phyloP scores from a whole-genome alignment of 2,797 vertebrate species.

The Enteromius unitaeniatus region DNA sequence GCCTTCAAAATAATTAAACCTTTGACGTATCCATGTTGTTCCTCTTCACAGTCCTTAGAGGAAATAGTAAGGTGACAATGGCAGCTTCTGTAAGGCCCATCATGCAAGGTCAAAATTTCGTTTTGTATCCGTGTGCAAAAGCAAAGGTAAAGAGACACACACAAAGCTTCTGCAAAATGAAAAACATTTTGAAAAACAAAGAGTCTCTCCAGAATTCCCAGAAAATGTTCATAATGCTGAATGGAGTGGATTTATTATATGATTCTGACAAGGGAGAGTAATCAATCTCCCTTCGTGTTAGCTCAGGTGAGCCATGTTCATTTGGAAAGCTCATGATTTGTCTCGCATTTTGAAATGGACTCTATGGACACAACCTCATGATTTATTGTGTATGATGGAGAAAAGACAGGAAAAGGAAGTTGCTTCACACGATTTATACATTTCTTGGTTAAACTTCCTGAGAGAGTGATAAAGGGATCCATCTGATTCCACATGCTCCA shows the following conservation, averaged over 20 bases:
- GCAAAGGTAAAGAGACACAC: neutral
- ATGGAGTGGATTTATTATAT: constrained; percentile 34
- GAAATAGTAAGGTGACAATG: constrained; percentile 32
- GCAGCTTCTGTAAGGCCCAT: constrained; percentile 27
- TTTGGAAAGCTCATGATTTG: constrained; percentile 23
- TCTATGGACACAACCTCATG: neutral
- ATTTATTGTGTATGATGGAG: constrained; percentile 38
- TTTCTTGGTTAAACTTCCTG: constrained; percentile 25
- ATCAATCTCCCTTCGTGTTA: constrained; percentile 42
- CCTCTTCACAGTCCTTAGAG: constrained; percentile 30
- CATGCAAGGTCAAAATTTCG: constrained; percentile 36
- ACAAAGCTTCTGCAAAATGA: constrained; percentile 8
- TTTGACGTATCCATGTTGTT: constrained; percentile 35
- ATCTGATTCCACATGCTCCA: constrained; percentile 45
- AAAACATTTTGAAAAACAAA: constrained; percentile 4
- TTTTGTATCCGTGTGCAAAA: neutral
- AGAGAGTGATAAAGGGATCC: neutral
- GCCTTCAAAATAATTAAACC: constrained; percentile 59
- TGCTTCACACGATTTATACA: constrained; percentile 12
- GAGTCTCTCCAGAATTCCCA: neutral
- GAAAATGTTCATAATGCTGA: constrained; percentile 36
- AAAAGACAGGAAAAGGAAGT: constrained; percentile 28
- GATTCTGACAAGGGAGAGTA: constrained; percentile 43
- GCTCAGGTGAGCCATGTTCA: constrained; percentile 29
- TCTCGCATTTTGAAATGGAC: constrained; percentile 30